phyloP scores from a whole-genome alignment of 2,888 invertebrate genomes.

The Eilema depressum region DNA sequence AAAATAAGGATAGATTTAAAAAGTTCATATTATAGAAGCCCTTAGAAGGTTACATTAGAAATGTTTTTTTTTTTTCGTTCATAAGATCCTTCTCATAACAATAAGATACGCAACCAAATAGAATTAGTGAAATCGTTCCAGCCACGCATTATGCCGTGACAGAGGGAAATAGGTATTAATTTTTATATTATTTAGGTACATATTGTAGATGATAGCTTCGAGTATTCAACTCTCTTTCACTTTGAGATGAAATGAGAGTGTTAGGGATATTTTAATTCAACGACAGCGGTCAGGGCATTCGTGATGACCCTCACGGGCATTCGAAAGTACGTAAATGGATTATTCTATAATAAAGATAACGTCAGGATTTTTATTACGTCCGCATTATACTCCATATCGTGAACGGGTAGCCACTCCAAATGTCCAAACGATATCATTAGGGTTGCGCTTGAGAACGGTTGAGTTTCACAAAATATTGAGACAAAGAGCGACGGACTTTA shows the following conservation, averaged over 20 bases:
- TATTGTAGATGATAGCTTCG: not conserved
- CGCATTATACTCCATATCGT: slow-evolving; percentile 27
- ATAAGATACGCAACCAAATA: no score
- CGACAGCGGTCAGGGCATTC: slow-evolving; percentile 28
- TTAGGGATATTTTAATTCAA: not conserved
- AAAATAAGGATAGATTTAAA: no score
- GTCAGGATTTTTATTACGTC: slow-evolving; percentile 34
- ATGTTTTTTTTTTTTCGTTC: no score
- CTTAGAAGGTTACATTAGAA: no score
- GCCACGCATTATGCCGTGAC: no score
- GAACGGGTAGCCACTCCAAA: slow-evolving; percentile 39
- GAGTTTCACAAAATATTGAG: slow-evolving; percentile 32
- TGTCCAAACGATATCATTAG: slow-evolving; percentile 37
- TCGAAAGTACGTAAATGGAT: slow-evolving; percentile 14
- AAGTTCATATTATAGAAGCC: no score
- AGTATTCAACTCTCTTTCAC: not conserved
- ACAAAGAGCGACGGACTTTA: not conserved
- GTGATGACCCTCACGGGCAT: slow-evolving; percentile 39
- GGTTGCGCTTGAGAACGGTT: slow-evolving; percentile 37
- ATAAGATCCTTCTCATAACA: no score
- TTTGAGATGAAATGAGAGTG: not conserved
- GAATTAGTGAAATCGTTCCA: no score
- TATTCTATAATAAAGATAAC: slow-evolving; percentile 36
- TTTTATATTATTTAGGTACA: not conserved
- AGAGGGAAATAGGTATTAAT: no score